Conservation (phyloP, 2,797 vertebrate genomes). For the Emys orbicularis region DNA sequence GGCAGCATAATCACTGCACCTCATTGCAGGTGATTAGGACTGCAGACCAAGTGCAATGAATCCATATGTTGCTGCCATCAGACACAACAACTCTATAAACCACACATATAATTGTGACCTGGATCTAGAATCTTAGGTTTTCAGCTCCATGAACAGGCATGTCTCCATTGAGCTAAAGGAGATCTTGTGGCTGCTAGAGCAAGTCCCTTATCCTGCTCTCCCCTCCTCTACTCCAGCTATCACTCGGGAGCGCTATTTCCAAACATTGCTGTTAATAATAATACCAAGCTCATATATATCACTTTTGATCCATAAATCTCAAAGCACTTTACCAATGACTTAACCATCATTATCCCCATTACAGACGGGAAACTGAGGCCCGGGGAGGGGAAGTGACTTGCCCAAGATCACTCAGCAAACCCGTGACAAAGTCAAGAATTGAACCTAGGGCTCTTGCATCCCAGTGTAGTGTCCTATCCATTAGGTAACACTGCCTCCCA, state of each 20-base stretch:
- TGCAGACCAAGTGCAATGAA: accelerated
- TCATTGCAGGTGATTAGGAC: too few species aligned
- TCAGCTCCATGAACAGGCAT: background rate
- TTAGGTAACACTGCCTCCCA: background rate
- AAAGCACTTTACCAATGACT: background rate
- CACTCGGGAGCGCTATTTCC: background rate
- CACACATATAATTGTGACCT: background rate
- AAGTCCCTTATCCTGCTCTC: background rate
- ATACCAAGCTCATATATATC: background rate
- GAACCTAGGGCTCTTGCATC: background rate
- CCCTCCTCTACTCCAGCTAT: background rate
- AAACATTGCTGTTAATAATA: background rate
- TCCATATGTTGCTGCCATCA: background rate
- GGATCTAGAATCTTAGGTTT: background rate
- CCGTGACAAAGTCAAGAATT: background rate
- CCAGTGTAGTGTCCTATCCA: background rate
- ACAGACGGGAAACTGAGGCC: background rate
- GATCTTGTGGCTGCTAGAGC: background rate
- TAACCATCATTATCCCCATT: background rate
- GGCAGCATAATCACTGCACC: background rate
- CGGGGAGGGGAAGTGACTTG: background rate
- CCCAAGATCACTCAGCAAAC: background rate
- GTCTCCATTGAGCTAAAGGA: background rate
- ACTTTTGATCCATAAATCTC: background rate
- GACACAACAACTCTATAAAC: background rate